Evolutionary conservation across 2,888 invertebrate genomes (phyloP), one percentile per base, ranked within the genome.

Genomic region (Erynnis tages): DNA sequence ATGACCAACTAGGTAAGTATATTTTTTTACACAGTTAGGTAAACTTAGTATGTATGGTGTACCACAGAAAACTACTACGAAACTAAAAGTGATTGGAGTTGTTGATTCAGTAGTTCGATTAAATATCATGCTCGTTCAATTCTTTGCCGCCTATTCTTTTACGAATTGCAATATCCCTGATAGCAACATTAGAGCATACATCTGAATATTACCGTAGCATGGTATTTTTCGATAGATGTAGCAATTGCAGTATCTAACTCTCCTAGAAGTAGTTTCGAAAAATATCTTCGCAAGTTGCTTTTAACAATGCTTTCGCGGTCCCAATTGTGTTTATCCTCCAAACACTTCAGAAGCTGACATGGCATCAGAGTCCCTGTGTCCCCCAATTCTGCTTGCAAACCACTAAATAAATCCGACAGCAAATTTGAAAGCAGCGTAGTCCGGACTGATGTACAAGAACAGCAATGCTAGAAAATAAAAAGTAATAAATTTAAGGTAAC

Each of bases 181-280:
- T n/a, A n/a, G n/a, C n/a, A n/a, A n/a, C n/a, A n/a, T n/a, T n/a
- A n/a, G n/a, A n/a, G n/a, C n/a, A n/a, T n/a, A n/a, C n/a, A n/a
- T n/a, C n/a, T n/a, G n/a, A n/a, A n/a, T n/a, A 27, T 54, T 43
- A 55, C 89, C 79, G 69, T 82, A 14, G 79, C 86, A 43, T 84
- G 88, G 63, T 83, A 85, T 40, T 81, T 82, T 55, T 87, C 89
- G 54, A 88, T 85, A 0, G 82, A 73, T 1, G 79, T 81, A 37
- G 84, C 78, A 23, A 89, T 87, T 13, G 89, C 89, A 50, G 88
- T 83, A 55, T 88, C 79, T 0, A 89, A 67, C 61, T 89, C 89
- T 10, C 73, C 77, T 2, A 79, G 61, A 13, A 89, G 65, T 32
- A 89, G 62, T 47, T 74, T 66, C 1, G 78, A 67, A 54, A 87